These are phyloP conservation scores for Proterorhinus semilunaris DNA, from an alignment of 2,113 vertebrate genomes.

Conservation along the genomic window DNA sequence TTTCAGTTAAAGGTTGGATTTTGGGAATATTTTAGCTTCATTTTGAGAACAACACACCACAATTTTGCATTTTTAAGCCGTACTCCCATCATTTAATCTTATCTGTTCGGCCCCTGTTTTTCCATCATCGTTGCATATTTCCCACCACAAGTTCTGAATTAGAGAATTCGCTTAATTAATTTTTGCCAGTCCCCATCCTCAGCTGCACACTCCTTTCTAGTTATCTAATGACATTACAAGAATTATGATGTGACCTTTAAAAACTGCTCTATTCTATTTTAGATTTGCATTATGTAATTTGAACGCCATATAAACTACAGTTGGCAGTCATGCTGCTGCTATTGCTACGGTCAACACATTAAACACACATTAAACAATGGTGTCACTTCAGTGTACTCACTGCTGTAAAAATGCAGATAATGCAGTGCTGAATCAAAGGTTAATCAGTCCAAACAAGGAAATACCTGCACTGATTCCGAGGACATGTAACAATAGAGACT, in stretches of 20 bases:
- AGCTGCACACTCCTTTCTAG: background rate
- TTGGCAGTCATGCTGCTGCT: background rate
- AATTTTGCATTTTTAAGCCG: too few relatives aligned
- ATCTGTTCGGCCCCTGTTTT: background rate
- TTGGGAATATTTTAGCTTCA: too few relatives aligned
- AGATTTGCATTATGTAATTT: background rate
- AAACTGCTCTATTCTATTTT: background rate
- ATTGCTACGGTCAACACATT: background rate
- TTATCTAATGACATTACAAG: too few relatives aligned
- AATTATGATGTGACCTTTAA: too few relatives aligned
- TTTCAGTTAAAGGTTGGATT: too few relatives aligned
- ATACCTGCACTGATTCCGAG: background rate
- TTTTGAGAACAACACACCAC: too few relatives aligned
- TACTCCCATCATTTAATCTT: too few relatives aligned
- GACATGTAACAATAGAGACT: background rate
- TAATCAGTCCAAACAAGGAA: background rate
- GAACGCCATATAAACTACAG: background rate
- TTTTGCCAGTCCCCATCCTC: background rate
- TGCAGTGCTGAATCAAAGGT: conserved; percentile 1
- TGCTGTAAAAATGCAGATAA: background rate
- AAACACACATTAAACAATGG: background rate
- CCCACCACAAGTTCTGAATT: background rate
- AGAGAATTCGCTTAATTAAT: background rate
- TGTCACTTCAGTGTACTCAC: background rate
- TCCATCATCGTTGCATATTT: background rate